A percentile compares a stretch with the other conserved stretches of the same genome.
These are phyloP conservation scores for Dasyprocta punctata DNA, from an alignment of 2,113 vertebrate genomes.

Conservation along the genomic window DNA sequence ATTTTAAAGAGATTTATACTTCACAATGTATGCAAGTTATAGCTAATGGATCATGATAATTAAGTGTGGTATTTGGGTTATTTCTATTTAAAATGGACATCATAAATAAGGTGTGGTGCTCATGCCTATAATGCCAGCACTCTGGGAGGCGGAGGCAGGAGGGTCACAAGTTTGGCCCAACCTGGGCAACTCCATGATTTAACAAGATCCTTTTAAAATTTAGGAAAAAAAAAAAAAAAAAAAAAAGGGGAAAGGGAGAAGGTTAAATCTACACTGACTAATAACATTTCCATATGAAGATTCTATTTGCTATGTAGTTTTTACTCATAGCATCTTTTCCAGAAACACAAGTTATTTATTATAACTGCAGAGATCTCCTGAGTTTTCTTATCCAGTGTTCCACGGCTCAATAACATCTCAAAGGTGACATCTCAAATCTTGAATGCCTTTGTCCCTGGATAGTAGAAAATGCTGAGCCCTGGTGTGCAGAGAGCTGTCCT, in stretches of 20 bases:
- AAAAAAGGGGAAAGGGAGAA: neutral
- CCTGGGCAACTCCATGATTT: neutral
- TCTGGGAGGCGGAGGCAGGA: neutral
- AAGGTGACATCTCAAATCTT: neutral
- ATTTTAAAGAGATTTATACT: neutral
- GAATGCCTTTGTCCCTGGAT: neutral
- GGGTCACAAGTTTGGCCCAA: neutral
- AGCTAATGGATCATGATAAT: neutral
- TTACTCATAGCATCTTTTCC: neutral
- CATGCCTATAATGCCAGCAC: neutral
- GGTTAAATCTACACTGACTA: neutral
- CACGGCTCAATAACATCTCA: neutral
- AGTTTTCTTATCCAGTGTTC: neutral
- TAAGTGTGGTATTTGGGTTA: neutral
- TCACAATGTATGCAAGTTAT: neutral
- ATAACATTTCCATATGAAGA: constrained; percentile 6
- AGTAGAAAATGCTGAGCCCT: neutral
- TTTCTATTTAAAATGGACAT: constrained; percentile 15
- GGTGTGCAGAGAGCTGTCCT: neutral
- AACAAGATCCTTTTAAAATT: neutral
- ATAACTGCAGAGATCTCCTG: neutral
- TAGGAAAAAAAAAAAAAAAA: too few relatives aligned
- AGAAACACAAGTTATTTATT: neutral
- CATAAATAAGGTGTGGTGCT: neutral
- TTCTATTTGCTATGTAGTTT: neutral